Evolutionary conservation across 2,797 vertebrate genomes (phyloP), one percentile per base, ranked within the genome.

Genomic region (Chiloscyllium punctatum): DNA sequence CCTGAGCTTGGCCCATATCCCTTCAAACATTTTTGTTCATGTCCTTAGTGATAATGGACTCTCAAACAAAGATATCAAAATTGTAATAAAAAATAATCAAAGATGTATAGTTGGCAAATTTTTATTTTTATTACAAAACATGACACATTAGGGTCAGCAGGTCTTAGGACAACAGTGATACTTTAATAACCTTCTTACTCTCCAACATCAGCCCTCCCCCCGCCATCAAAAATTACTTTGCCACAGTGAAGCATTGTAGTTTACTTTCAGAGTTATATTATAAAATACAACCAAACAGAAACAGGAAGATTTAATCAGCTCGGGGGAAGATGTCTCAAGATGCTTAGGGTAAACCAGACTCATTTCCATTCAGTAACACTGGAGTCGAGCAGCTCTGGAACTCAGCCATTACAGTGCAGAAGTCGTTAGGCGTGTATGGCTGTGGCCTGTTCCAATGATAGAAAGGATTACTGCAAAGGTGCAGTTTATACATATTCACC

Each of bases 121-220:
- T 90, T 91, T 91, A 91, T 91, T 91, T 91, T n/a, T 9, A 91
- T 91, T 91, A 91, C 18, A 16, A 90, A 90, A 84, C 30, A 90
- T 62, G 53, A 90, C 87, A 90, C 6, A 33, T 62, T 33, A 88
- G 42, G 82, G 82, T 84, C 82, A 48, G 23, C 42, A 84, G 37
- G 82, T 88, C 87, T 66, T 4, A 37, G 88, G 88, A 91, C 57
- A 91, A n/a, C 87, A 91, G 33, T 66, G 18, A 90, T 90, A 8
- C 53, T 91, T 21, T 77, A 33, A 91, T 91, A 66, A 16, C 66
- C 57, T 30, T 57, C 37, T 16, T 91, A n/a, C 57, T 91, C 88
- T n/a, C 53, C 86, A 84, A 1, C 13, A 33, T 8, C 33, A 8
- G 9, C 33, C 68, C 42, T 21, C 42, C 21, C 1, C 51, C 27